Percentiles rank a stretch among this genome's conserved stretches.
phyloP scores from a whole-genome alignment of 1,140 invertebrate species.

The Pseudomyrmex flavicornis region DNA sequence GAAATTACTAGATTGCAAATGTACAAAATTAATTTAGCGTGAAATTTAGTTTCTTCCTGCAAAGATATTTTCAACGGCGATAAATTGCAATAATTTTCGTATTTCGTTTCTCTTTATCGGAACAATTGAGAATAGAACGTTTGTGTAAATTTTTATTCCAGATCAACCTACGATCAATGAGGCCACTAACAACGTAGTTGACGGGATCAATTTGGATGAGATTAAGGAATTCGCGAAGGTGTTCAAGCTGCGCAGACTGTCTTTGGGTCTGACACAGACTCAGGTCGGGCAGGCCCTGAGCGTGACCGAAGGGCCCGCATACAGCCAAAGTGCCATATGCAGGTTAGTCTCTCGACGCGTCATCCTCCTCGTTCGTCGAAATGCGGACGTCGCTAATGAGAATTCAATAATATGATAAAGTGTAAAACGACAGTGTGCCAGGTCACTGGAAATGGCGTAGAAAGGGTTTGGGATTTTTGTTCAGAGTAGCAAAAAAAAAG shows the following conservation, averaged over 20 bases:
- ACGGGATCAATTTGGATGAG: constrained; percentile 98
- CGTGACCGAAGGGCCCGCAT: constrained; percentile 98
- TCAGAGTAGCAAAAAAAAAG: constrained; percentile 47
- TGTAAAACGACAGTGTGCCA: constrained; percentile 75
- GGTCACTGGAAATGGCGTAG: constrained; percentile 83
- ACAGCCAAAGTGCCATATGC: constrained; percentile 99
- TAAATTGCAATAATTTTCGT: neutral
- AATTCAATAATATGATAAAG: constrained; percentile 54
- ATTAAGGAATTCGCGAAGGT: constrained; percentile 99
- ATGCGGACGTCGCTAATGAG: constrained; percentile 63
- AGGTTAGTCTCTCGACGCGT: constrained; percentile 88
- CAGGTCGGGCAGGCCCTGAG: constrained; percentile 98
- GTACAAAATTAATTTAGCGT: neutral
- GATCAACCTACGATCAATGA: constrained; percentile 97
- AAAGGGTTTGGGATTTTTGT: constrained; percentile 48
- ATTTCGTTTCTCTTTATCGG: neutral
- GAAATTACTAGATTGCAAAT: too few relatives aligned
- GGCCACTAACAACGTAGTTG: constrained; percentile 96
- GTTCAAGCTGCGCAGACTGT: constrained; percentile 96
- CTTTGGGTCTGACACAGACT: constrained; percentile 97
- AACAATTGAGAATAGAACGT: neutral
- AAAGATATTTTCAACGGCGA: neutral
- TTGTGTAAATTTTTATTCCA: constrained; percentile 79
- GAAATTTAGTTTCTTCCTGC: neutral
- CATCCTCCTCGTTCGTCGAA: constrained; percentile 46